A percentile compares a stretch with the other conserved stretches of the same genome.
Evolutionary conservation across 2,113 vertebrate species (phyloP).

Genomic region (Pungitius pungitius): DNA sequence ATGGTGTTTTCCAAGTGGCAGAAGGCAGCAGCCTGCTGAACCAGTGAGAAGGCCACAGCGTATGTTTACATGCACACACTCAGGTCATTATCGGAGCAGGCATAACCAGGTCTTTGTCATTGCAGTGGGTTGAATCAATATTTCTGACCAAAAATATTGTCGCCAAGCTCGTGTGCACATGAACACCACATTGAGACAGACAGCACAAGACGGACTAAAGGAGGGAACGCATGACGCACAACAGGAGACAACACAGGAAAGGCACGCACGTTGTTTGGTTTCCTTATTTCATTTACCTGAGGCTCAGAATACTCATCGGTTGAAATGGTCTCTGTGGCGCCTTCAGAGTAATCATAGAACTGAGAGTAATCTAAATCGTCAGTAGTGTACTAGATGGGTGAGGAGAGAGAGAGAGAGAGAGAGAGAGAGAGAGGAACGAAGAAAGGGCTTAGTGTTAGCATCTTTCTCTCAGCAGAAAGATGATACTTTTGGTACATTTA

Average conservation of each 20-base stretch:
- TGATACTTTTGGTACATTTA: conserved; percentile 43
- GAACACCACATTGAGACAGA: conserved; percentile 51
- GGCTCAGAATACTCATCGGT: conserved; percentile 88
- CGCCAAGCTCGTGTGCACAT: conserved; percentile 18
- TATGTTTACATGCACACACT: conserved; percentile 53
- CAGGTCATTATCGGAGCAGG: conserved; percentile 6
- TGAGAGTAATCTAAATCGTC: conserved; percentile 92
- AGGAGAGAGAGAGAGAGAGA: conserved; percentile 81
- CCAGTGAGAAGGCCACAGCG: conserved; percentile 51
- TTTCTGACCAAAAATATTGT: not conserved
- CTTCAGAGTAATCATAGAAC: conserved; percentile 94
- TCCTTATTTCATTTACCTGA: conserved; percentile 87
- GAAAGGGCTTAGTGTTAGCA: conserved; percentile 74
- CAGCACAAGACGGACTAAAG: conserved; percentile 42
- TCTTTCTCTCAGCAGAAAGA: conserved; percentile 33
- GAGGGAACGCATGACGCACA: conserved; percentile 45
- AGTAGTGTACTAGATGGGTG: conserved; percentile 88
- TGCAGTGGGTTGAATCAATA: not conserved
- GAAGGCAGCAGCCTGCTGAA: conserved; percentile 50
- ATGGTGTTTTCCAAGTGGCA: conserved; percentile 29
- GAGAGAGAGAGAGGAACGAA: conserved; percentile 68
- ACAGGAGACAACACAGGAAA: conserved; percentile 73
- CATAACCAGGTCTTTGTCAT: not conserved
- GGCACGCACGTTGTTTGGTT: conserved; percentile 50
- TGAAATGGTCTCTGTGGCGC: conserved; percentile 85